A percentile compares a stretch with the other conserved stretches of the same genome.
Evolutionary conservation across 2,888 invertebrate species (phyloP).

Genomic region (Anaspis maculata): DNA sequence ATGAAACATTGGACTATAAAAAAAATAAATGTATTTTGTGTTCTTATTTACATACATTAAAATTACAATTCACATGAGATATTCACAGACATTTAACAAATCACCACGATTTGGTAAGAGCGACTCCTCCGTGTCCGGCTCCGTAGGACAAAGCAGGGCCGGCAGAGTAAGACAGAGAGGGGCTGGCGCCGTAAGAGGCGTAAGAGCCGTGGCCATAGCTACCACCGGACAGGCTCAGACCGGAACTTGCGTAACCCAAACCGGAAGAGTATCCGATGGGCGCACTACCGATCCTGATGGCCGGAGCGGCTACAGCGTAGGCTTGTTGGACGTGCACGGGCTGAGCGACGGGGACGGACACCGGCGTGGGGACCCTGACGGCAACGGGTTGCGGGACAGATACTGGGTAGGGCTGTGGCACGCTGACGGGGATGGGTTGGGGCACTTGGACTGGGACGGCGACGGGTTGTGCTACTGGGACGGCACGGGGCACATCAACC

Average conservation of each 20-base stretch:
- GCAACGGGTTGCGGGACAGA: slow-evolving; percentile 45
- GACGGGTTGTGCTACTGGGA: slow-evolving; percentile 31
- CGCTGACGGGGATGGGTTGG: slow-evolving; percentile 22
- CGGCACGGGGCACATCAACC: slow-evolving; percentile 41
- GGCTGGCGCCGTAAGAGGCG: no score
- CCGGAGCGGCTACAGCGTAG: slow-evolving; percentile 17
- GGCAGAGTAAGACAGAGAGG: no score
- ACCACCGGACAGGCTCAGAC: slow-evolving; percentile 1
- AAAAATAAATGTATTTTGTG: no score
- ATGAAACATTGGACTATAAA: no score
- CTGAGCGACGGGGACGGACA: slow-evolving; percentile 11
- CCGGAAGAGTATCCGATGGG: slow-evolving; percentile 4
- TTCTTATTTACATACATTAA: no score
- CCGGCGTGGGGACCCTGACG: slow-evolving; percentile 22
- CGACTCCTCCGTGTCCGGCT: background rate
- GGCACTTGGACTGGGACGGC: slow-evolving; percentile 25
- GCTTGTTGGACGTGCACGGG: no score
- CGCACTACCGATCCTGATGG: slow-evolving; percentile 11
- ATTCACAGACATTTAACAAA: background rate
- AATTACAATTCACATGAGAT: no score
- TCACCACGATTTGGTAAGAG: background rate
- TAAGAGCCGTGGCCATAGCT: no score
- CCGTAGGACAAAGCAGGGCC: slow-evolving; percentile 2
- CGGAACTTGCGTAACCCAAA: slow-evolving; percentile 6
- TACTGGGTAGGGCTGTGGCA: slow-evolving; percentile 48